Percentiles rank a stretch among this genome's conserved stretches.
Conservation (phyloP, 2,113 vertebrate genomes). For the Tonatia bakeri region DNA sequence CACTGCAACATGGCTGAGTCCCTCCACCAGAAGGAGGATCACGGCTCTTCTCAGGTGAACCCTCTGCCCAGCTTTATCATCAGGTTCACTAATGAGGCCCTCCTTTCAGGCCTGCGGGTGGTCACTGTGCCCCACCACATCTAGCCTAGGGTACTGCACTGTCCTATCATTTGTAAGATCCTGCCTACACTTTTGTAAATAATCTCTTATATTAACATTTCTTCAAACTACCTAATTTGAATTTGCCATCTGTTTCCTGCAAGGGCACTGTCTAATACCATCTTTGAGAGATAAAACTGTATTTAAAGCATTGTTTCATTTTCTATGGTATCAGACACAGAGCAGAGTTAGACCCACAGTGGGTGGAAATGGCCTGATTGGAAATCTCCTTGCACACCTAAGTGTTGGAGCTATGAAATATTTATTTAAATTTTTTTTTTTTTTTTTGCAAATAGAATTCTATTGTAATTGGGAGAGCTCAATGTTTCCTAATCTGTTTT, state of each 20-base stretch:
- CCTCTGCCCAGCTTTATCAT: neutral
- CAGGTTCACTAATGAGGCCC: neutral
- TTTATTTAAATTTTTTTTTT: neutral
- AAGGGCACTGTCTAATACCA: neutral
- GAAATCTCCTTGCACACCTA: neutral
- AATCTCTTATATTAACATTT: neutral
- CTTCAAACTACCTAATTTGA: constrained; percentile 25
- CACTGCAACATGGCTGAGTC: neutral
- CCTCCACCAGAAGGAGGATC: neutral
- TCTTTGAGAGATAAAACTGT: neutral
- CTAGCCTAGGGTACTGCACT: neutral
- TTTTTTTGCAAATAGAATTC: constrained; percentile 37
- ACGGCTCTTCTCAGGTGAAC: neutral
- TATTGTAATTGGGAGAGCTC: constrained; percentile 15
- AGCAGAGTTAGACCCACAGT: neutral
- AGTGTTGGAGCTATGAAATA: neutral
- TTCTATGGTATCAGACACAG: neutral
- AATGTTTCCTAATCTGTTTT: constrained; percentile 31
- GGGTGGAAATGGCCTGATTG: neutral
- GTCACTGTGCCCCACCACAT: too few species aligned
- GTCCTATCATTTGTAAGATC: neutral
- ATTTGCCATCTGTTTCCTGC: constrained; percentile 16
- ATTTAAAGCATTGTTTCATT: neutral
- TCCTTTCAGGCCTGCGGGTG: neutral
- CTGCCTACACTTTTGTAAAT: neutral